phyloP scores from a whole-genome alignment of 2,797 vertebrate genomes.

The Enteromius mattozi region DNA sequence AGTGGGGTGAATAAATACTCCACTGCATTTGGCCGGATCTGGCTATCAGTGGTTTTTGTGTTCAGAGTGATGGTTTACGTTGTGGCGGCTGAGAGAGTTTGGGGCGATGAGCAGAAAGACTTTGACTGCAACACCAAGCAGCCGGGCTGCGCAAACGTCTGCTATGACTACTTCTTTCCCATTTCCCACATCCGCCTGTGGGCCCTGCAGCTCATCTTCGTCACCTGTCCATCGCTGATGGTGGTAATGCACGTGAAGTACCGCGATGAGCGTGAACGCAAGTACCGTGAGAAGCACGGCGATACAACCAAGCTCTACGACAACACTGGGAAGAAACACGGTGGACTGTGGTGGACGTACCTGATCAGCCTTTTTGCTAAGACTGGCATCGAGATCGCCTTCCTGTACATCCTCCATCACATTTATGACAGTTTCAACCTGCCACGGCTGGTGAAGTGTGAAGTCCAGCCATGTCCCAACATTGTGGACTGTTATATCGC shows the following conservation, averaged over 20 bases:
- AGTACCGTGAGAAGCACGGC: constrained; percentile 82
- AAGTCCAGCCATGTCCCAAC: constrained; percentile 88
- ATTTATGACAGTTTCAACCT: constrained; percentile 93
- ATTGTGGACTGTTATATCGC: constrained; percentile 95
- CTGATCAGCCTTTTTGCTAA: constrained; percentile 92
- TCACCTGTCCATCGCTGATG: constrained; percentile 94
- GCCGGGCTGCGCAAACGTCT: constrained; percentile 94
- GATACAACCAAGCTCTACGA: constrained; percentile 82
- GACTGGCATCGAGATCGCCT: constrained; percentile 86
- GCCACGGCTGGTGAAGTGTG: constrained; percentile 90
- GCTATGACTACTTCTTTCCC: constrained; percentile 93
- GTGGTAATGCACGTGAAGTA: constrained; percentile 98
- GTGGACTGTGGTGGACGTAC: constrained; percentile 99
- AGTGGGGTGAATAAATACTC: constrained; percentile 97
- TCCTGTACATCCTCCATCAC: constrained; percentile 92
- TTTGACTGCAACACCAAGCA: constrained; percentile 97
- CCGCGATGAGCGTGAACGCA: constrained; percentile 89
- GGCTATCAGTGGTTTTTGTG: constrained; percentile 96
- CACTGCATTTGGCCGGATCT: constrained; percentile 92
- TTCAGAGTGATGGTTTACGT: constrained; percentile 96
- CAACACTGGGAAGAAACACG: constrained; percentile 92
- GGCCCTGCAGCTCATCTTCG: constrained; percentile 98
- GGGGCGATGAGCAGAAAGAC: constrained; percentile 97
- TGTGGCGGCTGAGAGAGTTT: constrained; percentile 94
- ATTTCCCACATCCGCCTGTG: constrained; percentile 97